A percentile compares a stretch with the other conserved stretches of the same genome.
Evolutionary conservation across 2,888 invertebrate species (phyloP).

Genomic region (Dinocampus coccinellae): DNA sequence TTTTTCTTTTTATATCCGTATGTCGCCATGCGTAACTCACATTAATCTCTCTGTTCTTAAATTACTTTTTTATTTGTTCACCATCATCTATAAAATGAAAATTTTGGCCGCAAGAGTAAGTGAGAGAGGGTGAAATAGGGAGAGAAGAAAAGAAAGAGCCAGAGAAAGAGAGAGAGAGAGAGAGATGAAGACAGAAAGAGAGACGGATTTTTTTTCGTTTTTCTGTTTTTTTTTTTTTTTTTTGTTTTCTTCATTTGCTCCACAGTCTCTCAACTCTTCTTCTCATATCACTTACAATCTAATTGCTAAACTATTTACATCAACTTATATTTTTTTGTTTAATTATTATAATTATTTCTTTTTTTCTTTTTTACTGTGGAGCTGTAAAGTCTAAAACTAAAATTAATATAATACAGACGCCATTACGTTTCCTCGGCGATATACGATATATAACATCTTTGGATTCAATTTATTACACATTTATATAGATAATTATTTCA

Average conservation of each 20-base stretch:
- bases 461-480: slow-evolving; percentile 70
- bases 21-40: background rate
- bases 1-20: background rate
- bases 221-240: slow-evolving; percentile 1
- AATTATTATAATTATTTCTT: too few species aligned
- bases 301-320: slow-evolving; percentile 64
- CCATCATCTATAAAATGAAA: slow-evolving; percentile 35
- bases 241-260: slow-evolving; percentile 33
- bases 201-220: slow-evolving; percentile 18
- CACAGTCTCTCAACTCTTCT: slow-evolving; percentile 41
- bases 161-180: slow-evolving; percentile 3
- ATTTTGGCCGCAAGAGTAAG: slow-evolving; percentile 41
- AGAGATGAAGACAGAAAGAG: slow-evolving; percentile 1
- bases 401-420: slow-evolving; percentile 68
- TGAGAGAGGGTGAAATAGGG: background rate
- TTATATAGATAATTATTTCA: slow-evolving; percentile 56
- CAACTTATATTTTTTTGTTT: slow-evolving; percentile 54
- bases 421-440: slow-evolving; percentile 56
- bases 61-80: background rate
- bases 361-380: slow-evolving; percentile 50
- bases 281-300: slow-evolving; percentile 29
- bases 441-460: slow-evolving; percentile 69
- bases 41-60: slow-evolving; percentile 3
- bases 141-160: slow-evolving; percentile 14
- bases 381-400: slow-evolving; percentile 61